These are phyloP conservation scores for Phymanthus crucifer DNA, from an alignment of 92 coral and sea anemone genomes.

Conservation along the genomic window DNA sequence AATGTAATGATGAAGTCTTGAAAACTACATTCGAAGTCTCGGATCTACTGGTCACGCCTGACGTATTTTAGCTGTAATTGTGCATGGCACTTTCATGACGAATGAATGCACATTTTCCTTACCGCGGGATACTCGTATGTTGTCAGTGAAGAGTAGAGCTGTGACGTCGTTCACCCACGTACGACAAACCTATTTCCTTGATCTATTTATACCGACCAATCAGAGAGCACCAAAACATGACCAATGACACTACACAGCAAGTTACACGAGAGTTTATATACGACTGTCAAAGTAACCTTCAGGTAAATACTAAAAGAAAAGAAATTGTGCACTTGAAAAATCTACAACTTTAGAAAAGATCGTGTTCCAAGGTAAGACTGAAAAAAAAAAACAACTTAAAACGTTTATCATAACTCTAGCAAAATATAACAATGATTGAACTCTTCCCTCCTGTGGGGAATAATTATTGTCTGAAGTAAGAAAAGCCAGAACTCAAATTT, in stretches of 20 bases:
- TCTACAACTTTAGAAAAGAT: not conserved
- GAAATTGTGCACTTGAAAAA: not conserved
- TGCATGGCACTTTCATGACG: not conserved
- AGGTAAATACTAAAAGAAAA: too few species aligned
- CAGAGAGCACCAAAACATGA: not conserved
- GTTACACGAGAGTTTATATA: not conserved
- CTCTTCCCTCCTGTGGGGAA: too few species aligned
- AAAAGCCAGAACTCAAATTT: too few species aligned
- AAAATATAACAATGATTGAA: too few species aligned
- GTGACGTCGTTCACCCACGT: not conserved
- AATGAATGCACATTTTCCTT: not conserved
- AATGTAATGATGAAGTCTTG: too few species aligned
- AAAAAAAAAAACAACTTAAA: too few species aligned
- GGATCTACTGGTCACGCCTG: too few species aligned
- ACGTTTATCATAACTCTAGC: too few species aligned
- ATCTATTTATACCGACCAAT: not conserved
- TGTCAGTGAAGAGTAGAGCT: not conserved
- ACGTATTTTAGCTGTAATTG: too few species aligned
- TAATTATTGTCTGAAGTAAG: too few species aligned
- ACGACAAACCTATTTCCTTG: not conserved
- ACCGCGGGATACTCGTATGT: not conserved
- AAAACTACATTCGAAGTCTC: too few species aligned
- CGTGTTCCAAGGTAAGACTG: not conserved
- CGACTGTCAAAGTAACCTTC: not conserved
- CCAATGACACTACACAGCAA: not conserved